phyloP scores from a whole-genome alignment of 2,797 vertebrate species.

The Chelon labrosus region DNA sequence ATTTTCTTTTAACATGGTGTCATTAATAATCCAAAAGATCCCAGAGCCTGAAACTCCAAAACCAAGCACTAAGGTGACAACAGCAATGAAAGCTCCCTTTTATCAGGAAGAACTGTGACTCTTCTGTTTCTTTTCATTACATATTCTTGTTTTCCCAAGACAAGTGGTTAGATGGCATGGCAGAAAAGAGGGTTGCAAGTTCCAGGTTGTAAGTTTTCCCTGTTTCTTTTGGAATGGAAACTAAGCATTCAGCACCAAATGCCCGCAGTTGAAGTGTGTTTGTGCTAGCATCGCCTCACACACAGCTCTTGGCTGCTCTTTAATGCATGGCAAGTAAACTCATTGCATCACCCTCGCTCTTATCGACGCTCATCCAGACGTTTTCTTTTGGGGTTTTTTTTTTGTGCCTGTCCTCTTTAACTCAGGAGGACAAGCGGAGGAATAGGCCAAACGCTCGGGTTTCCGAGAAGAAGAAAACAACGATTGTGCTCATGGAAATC shows the following conservation, averaged over 20 bases:
- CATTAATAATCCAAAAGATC: too few relatives aligned
- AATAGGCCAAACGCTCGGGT: constrained; percentile 12
- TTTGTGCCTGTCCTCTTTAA: constrained; percentile 31
- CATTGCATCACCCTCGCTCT: constrained; percentile 43
- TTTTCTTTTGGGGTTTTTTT: constrained; percentile 22
- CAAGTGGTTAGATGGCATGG: not conserved
- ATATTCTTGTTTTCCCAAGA: not conserved
- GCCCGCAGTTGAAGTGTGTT: constrained; percentile 3
- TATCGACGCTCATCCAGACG: constrained; percentile 49
- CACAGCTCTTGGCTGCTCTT: constrained; percentile 37
- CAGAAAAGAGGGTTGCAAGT: not conserved
- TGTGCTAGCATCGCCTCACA: constrained; percentile 23
- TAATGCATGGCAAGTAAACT: constrained; percentile 35
- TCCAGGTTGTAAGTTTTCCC: not conserved
- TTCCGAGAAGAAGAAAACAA: constrained; percentile 45
- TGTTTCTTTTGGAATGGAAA: constrained; percentile 10
- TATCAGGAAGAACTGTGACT: too few relatives aligned
- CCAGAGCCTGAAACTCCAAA: too few relatives aligned
- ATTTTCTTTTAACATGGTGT: too few relatives aligned
- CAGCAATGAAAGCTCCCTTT: too few relatives aligned
- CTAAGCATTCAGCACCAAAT: constrained; percentile 1
- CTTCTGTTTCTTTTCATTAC: not conserved
- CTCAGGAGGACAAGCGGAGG: constrained; percentile 1
- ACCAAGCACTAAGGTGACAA: too few relatives aligned
- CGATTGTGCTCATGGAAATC: constrained; percentile 55